phyloP scores from a whole-genome alignment of 1,140 invertebrate genomes.

The Melipona quadrifasciata region DNA sequence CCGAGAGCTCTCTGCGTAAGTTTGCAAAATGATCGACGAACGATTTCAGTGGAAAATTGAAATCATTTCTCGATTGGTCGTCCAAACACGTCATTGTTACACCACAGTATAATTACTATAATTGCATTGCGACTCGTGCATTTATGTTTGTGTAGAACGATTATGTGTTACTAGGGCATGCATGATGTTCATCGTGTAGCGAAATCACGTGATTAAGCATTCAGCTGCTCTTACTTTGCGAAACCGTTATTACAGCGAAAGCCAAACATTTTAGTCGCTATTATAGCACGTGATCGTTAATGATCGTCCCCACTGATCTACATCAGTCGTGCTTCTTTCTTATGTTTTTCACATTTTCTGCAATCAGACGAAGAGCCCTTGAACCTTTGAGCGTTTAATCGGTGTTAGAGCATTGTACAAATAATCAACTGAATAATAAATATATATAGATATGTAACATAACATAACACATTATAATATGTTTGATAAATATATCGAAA shows the following conservation, averaged over 20 bases:
- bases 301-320: not conserved
- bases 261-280: not conserved
- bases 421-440: too few relatives aligned
- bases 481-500: too few relatives aligned
- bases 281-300: not conserved
- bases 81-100: not conserved
- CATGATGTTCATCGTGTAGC: constrained; percentile 2
- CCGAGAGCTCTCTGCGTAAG: not conserved
- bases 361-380: too few relatives aligned
- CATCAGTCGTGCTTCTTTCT: not conserved
- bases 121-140: not conserved
- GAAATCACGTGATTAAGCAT: not conserved
- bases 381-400: too few relatives aligned
- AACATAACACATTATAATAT: too few relatives aligned
- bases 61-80: not conserved
- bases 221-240: not conserved
- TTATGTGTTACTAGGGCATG: constrained; percentile 20
- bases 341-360: not conserved
- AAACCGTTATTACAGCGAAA: not conserved
- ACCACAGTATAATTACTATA: not conserved
- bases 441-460: too few relatives aligned
- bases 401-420: too few relatives aligned
- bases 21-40: not conserved
- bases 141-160: constrained; percentile 8
- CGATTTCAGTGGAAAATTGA: not conserved